Percentiles rank a stretch among this genome's conserved stretches.
These are phyloP conservation scores for Philypnodon macrostomus DNA, from an alignment of 2,797 vertebrate genomes.

Conservation along the genomic window DNA sequence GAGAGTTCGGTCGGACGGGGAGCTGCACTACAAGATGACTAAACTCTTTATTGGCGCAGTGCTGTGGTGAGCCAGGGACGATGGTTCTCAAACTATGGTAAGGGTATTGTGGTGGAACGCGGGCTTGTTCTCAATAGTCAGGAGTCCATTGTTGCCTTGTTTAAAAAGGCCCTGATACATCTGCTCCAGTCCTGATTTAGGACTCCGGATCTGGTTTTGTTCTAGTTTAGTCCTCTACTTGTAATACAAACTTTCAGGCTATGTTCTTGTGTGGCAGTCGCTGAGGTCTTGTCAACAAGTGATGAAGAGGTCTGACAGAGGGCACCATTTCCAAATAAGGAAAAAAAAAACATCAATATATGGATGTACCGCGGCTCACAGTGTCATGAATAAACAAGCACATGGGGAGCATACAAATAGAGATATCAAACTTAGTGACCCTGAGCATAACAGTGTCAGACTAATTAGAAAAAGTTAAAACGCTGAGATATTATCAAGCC, in stretches of 20 bases:
- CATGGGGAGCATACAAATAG: constrained; percentile 5
- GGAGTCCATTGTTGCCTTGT: too few species aligned
- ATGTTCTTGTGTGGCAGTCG: constrained; percentile 12
- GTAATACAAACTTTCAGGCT: too few species aligned
- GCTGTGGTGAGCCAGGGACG: constrained; percentile 5
- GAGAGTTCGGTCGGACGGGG: too few species aligned
- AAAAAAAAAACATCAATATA: constrained; percentile 21
- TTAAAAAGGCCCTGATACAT: too few species aligned
- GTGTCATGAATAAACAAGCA: constrained; percentile 3
- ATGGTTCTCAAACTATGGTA: neutral
- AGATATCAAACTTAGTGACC: neutral
- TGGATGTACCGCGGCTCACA: constrained; percentile 3
- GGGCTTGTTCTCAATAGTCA: too few species aligned
- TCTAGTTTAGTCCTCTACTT: too few species aligned
- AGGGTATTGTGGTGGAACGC: too few species aligned
- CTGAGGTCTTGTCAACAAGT: constrained; percentile 16
- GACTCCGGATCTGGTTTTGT: too few species aligned
- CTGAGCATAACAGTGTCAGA: constrained; percentile 17
- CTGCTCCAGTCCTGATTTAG: too few species aligned
- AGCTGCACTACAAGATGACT: constrained; percentile 21
- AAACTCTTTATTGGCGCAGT: constrained; percentile 19
- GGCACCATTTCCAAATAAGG: constrained; percentile 14
- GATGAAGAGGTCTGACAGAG: constrained; percentile 15
- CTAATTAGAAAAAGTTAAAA: constrained; percentile 34
- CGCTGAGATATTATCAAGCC: constrained; percentile 14